These are phyloP conservation scores for Silvanus unidentatus DNA, from an alignment of 2,888 invertebrate genomes.

Conservation along the genomic window DNA sequence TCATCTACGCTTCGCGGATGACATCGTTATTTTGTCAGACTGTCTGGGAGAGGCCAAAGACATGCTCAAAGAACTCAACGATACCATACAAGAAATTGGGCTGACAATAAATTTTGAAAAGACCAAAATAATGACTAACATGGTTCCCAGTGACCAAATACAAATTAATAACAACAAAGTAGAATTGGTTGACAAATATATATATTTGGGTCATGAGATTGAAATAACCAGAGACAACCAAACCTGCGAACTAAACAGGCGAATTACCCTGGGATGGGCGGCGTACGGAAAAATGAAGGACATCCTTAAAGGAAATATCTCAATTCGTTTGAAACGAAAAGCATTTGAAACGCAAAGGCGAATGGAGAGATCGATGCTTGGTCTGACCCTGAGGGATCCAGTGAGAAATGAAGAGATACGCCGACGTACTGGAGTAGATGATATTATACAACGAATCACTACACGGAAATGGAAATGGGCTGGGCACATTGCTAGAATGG, in stretches of 20 bases:
- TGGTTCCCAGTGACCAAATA: slow-evolving; percentile 4
- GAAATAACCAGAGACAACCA: slow-evolving; percentile 8
- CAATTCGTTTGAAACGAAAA: slow-evolving; percentile 7
- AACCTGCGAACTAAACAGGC: slow-evolving; percentile 3
- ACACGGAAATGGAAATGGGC: slow-evolving; percentile 5
- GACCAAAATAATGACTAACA: slow-evolving; percentile 5
- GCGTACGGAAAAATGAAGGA: slow-evolving; percentile 8
- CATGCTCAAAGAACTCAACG: slow-evolving; percentile 7
- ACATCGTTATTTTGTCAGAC: slow-evolving; percentile 8
- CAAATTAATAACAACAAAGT: slow-evolving; percentile 4
- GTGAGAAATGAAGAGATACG: background rate
- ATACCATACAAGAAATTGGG: too few relatives aligned
- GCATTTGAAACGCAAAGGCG: slow-evolving; percentile 3
- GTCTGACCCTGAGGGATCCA: slow-evolving; percentile 4
- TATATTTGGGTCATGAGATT: slow-evolving; percentile 5
- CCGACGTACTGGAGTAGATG: background rate
- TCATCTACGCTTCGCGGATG: slow-evolving; percentile 14
- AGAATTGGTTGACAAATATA: background rate
- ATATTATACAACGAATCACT: slow-evolving; percentile 1
- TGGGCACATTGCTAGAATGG: slow-evolving; percentile 9
- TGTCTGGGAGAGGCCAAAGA: slow-evolving; percentile 6
- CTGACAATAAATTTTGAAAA: slow-evolving; percentile 6
- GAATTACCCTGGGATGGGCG: slow-evolving; percentile 4
- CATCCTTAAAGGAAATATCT: slow-evolving; percentile 6
- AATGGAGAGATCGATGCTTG: slow-evolving; percentile 8